Conservation (phyloP, 2,888 invertebrate species). For the Phaedon cochleariae region DNA sequence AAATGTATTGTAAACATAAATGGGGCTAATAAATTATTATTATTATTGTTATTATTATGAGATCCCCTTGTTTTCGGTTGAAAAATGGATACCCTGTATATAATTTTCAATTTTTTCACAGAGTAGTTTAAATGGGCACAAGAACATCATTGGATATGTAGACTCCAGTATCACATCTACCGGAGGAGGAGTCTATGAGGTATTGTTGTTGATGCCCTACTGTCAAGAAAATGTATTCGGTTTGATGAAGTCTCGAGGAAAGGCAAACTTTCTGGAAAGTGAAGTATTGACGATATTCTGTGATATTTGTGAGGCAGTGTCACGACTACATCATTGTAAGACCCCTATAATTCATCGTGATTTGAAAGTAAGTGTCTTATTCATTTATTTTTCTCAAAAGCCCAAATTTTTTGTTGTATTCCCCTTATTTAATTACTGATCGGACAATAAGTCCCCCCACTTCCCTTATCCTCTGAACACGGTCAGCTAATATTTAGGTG, state of each 20-base stretch:
- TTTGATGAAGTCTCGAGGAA: slow-evolving; percentile 83
- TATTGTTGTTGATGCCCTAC: slow-evolving; percentile 87
- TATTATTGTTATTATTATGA: too few relatives aligned
- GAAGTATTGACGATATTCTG: slow-evolving; percentile 89
- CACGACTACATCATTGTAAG: slow-evolving; percentile 89
- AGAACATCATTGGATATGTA: slow-evolving; percentile 88
- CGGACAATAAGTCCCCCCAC: too few relatives aligned
- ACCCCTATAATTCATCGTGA: slow-evolving; percentile 93
- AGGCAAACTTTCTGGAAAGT: slow-evolving; percentile 75
- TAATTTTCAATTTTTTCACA: slow-evolving; percentile 54
- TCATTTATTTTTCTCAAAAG: too few relatives aligned
- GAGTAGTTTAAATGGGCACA: slow-evolving; percentile 86
- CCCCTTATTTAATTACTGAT: too few relatives aligned
- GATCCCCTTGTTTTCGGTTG: too few relatives aligned
- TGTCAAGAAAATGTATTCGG: slow-evolving; percentile 85
- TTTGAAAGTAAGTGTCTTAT: slow-evolving; percentile 74
- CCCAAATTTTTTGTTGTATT: too few relatives aligned
- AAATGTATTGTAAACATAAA: too few relatives aligned
- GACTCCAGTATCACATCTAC: slow-evolving; percentile 82
- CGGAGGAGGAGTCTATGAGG: slow-evolving; percentile 86
- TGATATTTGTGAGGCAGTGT: slow-evolving; percentile 91
- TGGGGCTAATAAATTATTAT: too few relatives aligned
- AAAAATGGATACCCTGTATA: too few relatives aligned
- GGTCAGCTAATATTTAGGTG: too few relatives aligned
- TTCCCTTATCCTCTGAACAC: too few relatives aligned